These are phyloP conservation scores for Cyrtonyx montezumae DNA, from an alignment of 2,113 vertebrate genomes.

Conservation along the genomic window DNA sequence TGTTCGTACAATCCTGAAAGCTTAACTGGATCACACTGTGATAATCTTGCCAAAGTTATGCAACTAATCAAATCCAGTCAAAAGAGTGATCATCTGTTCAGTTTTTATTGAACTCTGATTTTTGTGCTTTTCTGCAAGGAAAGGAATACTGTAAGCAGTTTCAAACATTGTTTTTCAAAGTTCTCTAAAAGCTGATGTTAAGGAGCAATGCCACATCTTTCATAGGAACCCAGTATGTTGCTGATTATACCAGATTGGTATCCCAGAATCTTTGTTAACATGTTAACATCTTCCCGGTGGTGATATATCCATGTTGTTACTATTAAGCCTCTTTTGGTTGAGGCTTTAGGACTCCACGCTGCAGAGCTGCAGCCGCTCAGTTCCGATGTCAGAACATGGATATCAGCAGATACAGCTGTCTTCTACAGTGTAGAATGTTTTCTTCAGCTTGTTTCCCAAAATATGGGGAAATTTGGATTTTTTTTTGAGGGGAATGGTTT, in stretches of 20 bases:
- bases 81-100: conserved; percentile 54
- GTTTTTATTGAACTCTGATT: conserved; percentile 68
- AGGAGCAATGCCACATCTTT: conserved; percentile 70
- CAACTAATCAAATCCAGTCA: conserved; percentile 70
- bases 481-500: not conserved
- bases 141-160: conserved; percentile 63
- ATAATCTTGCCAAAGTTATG: conserved; percentile 76
- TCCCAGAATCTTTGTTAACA: conserved; percentile 58
- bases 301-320: conserved; percentile 58
- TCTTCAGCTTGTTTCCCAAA: conserved; percentile 77
- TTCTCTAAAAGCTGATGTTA: conserved; percentile 70
- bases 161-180: conserved; percentile 63
- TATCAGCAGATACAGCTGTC: conserved; percentile 72
- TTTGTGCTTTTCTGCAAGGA: conserved; percentile 50
- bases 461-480: conserved; percentile 46
- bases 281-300: conserved; percentile 42
- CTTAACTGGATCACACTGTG: conserved; percentile 64
- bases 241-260: conserved; percentile 72
- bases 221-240: conserved; percentile 68
- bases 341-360: conserved; percentile 59
- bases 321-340: conserved; percentile 67
- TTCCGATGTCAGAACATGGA: conserved; percentile 58
- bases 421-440: conserved; percentile 83
- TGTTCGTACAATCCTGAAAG: conserved; percentile 63
- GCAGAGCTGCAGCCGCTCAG: conserved; percentile 30